Evolutionary conservation across 2,888 invertebrate species (phyloP).

Genomic region (Trachelus tabidus): DNA sequence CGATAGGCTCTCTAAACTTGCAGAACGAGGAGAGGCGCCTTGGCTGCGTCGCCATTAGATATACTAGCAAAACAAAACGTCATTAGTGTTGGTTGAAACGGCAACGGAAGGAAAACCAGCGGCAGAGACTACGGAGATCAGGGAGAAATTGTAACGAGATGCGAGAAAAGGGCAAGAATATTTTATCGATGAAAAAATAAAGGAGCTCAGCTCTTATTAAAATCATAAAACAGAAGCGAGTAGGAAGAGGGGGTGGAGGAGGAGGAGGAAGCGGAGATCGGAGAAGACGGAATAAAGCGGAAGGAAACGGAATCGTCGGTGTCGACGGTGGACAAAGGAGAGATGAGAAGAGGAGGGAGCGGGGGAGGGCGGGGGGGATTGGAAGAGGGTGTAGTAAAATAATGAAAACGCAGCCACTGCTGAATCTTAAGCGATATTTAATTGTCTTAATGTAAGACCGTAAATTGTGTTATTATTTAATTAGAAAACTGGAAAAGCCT

Average conservation of each 20-base stretch:
- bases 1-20: no score
- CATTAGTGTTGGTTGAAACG: no score
- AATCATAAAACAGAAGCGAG: constrained; percentile 46
- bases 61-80: no score
- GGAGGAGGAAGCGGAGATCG: neutral
- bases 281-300: constrained; percentile 15
- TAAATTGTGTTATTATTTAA: constrained; percentile 64
- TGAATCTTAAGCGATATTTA: constrained; percentile 62
- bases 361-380: constrained; percentile 29
- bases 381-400: constrained; percentile 35
- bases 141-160: no score
- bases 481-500: constrained; percentile 43
- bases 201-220: constrained; percentile 49
- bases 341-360: constrained; percentile 14
- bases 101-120: no score
- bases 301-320: constrained; percentile 27
- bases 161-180: neutral
- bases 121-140: no score
- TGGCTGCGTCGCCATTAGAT: no score
- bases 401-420: constrained; percentile 55
- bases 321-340: constrained; percentile 19
- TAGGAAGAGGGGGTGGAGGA: no score
- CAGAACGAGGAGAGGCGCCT: no score
- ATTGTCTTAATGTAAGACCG: constrained; percentile 57
- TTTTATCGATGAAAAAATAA: constrained; percentile 42